Base-by-base conservation (phyloP, 2,888 invertebrate species). In the Eurois occulta region DNA sequence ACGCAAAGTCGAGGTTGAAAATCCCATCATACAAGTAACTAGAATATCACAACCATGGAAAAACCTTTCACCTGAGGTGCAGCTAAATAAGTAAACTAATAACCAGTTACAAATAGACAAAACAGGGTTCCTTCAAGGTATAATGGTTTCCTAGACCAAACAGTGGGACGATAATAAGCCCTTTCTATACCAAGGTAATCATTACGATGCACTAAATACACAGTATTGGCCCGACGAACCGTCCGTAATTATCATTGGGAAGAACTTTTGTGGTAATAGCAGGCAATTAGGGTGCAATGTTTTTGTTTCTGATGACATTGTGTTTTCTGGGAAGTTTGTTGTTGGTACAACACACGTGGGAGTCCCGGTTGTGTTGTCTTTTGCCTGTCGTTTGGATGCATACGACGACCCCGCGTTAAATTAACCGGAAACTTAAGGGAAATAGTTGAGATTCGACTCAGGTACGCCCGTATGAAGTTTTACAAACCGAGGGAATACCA, bases 351-450 rank as follows among this genome's bases (percentile, higher is more conserved):
- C 92, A 92, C 94, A 95, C 94, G 95, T 95, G 95, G 95, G 95
- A 95, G 94, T 92, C 92, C 92, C 91, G 90, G 80, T 71, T 85
- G 86, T 84, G 86, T 86, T 83, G 85, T 79, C 85, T 86, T 84
- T 86, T 83, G 89, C 90, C 89, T 91, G 91, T 91, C 90, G 90
- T 93, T 94, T 91, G 91, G 92, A 93, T 93, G 94, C 95, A 95
- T 95, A 93, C 94, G 93, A 92, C 93, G 94, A 93, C 93, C 93
- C 78, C 92, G 93, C 86, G 94, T 96, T 96, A 96, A 96, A 96
- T 96, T 95, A 95, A 95, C 95, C 95, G 95, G 95, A 95, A 96
- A 95, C 94, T 91, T 92, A 91, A 93, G 94, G 95, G 94, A 94
- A 94, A 94, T 94, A 93, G 94, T 96, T 95, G 93, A 95, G 93